A percentile compares a stretch with the other conserved stretches of the same genome.
phyloP scores from a whole-genome alignment of 2,113 vertebrate species.

The Rattus norvegicus region GRCr8 NC_086019.1:173045501-173046000 shows the following conservation, averaged over 20 bases:
- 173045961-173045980: conserved; percentile 38
- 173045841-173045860: conserved; percentile 14
- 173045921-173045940: conserved; percentile 57
- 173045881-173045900: neutral
- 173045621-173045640: neutral
- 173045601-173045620: neutral
- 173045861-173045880: conserved; percentile 1
- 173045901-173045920: conserved; percentile 4
- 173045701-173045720: neutral
- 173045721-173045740: conserved; percentile 3
- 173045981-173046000: conserved; percentile 56
- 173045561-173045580: neutral
- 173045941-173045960: conserved; percentile 29
- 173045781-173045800: neutral
- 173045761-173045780: neutral
- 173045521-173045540: conserved; percentile 60
- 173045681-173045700: conserved; percentile 23
- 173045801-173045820: neutral
- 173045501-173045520: conserved; percentile 60
- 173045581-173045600: neutral
- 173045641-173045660: neutral
- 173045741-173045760: neutral
- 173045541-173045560: conserved; percentile 59
- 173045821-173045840: neutral
- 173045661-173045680: conserved; percentile 32